A percentile compares a stretch with the other conserved stretches of the same genome.
Conservation (phyloP, 2,797 vertebrate genomes). For the Girardinus metallicus region DNA sequence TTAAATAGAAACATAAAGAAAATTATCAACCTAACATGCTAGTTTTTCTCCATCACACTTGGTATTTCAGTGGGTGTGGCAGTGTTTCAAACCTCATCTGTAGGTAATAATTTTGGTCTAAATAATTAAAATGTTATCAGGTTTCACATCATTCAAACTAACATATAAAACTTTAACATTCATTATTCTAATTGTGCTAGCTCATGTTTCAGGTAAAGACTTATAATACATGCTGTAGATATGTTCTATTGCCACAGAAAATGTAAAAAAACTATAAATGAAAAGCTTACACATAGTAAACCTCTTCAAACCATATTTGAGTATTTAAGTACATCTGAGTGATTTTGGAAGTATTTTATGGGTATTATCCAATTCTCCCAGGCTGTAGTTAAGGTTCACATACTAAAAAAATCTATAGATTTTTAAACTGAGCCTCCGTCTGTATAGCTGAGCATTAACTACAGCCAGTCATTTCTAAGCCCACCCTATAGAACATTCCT, state of each 20-base stretch:
- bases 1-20: neutral
- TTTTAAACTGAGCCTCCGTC: neutral
- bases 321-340: neutral
- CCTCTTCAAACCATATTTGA: neutral
- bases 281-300: neutral
- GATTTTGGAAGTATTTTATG: neutral
- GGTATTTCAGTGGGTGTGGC: neutral
- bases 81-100: neutral
- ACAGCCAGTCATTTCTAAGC: conserved; percentile 7
- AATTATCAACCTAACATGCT: neutral
- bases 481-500: conserved; percentile 35
- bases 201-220: neutral
- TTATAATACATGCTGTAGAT: neutral
- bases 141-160: neutral
- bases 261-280: neutral
- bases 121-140: neutral
- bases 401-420: neutral
- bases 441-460: neutral
- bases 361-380: neutral
- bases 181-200: neutral
- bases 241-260: neutral
- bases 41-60: neutral
- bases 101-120: neutral
- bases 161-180: neutral
- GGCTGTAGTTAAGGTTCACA: neutral